Conservation (phyloP, 92 coral and sea anemone genomes). For the Blastomussa wellsi region DNA sequence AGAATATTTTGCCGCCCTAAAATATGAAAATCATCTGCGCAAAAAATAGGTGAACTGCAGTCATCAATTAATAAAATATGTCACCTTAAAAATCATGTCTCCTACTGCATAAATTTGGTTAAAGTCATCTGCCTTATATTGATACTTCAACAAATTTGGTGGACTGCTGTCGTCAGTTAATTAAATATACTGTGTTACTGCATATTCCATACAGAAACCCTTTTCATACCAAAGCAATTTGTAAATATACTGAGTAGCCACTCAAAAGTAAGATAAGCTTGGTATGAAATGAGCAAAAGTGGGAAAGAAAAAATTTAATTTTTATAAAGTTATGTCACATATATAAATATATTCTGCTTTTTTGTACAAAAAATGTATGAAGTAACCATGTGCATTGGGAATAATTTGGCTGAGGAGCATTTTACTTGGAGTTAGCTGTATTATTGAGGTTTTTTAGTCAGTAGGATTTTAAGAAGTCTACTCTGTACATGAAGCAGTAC, state of each 20-base stretch:
- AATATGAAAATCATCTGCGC: not conserved
- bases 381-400: conserved; percentile 24
- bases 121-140: not conserved
- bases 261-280: conserved; percentile 10
- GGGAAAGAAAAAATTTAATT: conserved; percentile 20
- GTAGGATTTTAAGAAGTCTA: not conserved
- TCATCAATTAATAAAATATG: too few species aligned
- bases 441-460: not conserved
- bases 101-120: too few species aligned
- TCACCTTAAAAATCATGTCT: too few species aligned
- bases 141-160: not conserved
- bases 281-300: conserved; percentile 21
- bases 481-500: conserved; percentile 20
- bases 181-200: not conserved
- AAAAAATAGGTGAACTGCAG: too few species aligned
- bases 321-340: conserved; percentile 32
- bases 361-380: conserved; percentile 29
- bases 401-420: not conserved
- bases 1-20: not conserved
- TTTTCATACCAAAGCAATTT: conserved; percentile 20
- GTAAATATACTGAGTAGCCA: conserved; percentile 15
- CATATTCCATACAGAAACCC: conserved; percentile 7
- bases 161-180: not conserved
- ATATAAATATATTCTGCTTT: conserved; percentile 19
- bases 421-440: not conserved